Evolutionary conservation across 2,888 invertebrate species (phyloP).

Genomic region (Hanleya hanleyi): DNA sequence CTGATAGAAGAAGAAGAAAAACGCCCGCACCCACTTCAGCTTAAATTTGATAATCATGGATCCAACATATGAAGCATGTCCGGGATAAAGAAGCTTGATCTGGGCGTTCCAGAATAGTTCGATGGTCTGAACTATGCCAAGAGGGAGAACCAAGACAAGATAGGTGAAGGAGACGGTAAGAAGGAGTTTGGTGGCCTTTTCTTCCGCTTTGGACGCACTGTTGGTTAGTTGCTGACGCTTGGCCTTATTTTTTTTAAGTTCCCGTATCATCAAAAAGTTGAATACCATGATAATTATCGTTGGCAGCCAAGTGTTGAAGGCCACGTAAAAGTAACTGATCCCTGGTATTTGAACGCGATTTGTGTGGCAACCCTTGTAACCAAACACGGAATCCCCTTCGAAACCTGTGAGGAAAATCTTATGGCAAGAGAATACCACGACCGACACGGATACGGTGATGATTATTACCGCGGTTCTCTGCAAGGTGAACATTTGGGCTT

Average conservation of each 20-base stretch:
- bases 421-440: slow-evolving; percentile 47
- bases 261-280: slow-evolving; percentile 40
- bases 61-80: slow-evolving; percentile 34
- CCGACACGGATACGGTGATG: slow-evolving; percentile 34
- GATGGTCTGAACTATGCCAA: slow-evolving; percentile 52
- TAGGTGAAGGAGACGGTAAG: slow-evolving; percentile 48
- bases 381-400: slow-evolving; percentile 57
- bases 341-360: slow-evolving; percentile 46
- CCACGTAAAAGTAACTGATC: slow-evolving; percentile 54
- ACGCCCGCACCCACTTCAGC: slow-evolving; percentile 52
- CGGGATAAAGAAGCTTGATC: slow-evolving; percentile 17
- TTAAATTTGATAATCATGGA: slow-evolving; percentile 47
- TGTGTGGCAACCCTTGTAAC: slow-evolving; percentile 57
- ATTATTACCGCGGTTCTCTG: slow-evolving; percentile 38
- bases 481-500: slow-evolving; percentile 44
- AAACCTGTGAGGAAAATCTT: slow-evolving; percentile 58
- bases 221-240: slow-evolving; percentile 24
- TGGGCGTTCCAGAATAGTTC: slow-evolving; percentile 51
- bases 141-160: slow-evolving; percentile 49
- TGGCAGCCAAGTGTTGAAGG: slow-evolving; percentile 57
- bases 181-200: slow-evolving; percentile 48
- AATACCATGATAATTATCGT: slow-evolving; percentile 45
- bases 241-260: slow-evolving; percentile 35
- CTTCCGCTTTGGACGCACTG: slow-evolving; percentile 34
- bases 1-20: slow-evolving; percentile 60